These are phyloP conservation scores for Marmota monax DNA, from an alignment of 2,113 vertebrate species.

Conservation along the genomic window DNA sequence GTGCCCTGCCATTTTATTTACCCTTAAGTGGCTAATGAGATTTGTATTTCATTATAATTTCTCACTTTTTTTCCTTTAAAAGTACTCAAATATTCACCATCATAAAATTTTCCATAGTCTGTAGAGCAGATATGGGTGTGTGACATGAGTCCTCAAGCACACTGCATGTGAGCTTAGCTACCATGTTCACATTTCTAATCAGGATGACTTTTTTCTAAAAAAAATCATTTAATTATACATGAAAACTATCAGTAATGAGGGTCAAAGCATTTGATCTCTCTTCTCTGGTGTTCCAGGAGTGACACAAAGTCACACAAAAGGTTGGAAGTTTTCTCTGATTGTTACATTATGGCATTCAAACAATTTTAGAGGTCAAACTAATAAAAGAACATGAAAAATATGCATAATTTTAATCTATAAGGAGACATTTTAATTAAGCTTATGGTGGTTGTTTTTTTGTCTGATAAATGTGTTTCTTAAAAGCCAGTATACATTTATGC, in stretches of 20 bases:
- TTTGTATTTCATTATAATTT: constrained; percentile 18
- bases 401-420: constrained; percentile 49
- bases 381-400: constrained; percentile 44
- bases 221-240: constrained; percentile 65
- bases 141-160: not conserved
- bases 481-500: not conserved
- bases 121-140: not conserved
- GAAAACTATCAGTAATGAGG: constrained; percentile 61
- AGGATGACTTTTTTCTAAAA: not conserved
- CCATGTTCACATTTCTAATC: not conserved
- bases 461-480: constrained; percentile 44
- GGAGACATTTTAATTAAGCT: constrained; percentile 57
- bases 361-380: constrained; percentile 63
- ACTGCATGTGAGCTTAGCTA: not conserved
- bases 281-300: constrained; percentile 43
- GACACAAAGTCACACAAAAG: constrained; percentile 52
- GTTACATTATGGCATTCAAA: constrained; percentile 63
- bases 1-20: not conserved
- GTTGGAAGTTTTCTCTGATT: constrained; percentile 62
- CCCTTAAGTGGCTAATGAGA: not conserved
- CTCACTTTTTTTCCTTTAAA: not conserved
- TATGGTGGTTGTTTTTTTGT: not conserved
- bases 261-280: constrained; percentile 65
- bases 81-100: constrained; percentile 19
- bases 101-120: not conserved